Percentiles rank a stretch among this genome's conserved stretches.
phyloP scores from a whole-genome alignment of 2,797 vertebrate genomes.

The Enteromius thamalakanensis region DNA sequence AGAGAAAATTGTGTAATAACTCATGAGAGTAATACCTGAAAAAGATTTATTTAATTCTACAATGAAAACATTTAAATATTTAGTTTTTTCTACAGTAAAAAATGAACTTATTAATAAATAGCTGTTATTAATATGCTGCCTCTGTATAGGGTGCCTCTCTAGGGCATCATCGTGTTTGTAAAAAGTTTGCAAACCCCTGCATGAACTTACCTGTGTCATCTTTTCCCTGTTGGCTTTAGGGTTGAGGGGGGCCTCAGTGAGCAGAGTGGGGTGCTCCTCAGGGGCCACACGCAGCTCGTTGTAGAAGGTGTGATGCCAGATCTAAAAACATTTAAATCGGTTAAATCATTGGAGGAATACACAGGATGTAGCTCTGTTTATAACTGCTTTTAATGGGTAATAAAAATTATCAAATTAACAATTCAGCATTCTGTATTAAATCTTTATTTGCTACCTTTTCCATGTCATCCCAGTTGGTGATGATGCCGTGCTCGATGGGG shows the following conservation, averaged over 20 bases:
- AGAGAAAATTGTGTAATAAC: not conserved
- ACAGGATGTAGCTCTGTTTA: not conserved
- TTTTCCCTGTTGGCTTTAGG: slow-evolving; percentile 99
- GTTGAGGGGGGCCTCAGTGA: slow-evolving; percentile 97
- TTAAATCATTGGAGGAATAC: not conserved
- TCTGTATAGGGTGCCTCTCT: too few species aligned
- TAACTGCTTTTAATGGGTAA: not conserved
- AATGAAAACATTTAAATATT: not conserved
- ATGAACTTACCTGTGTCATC: slow-evolving; percentile 90
- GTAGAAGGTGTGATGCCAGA: slow-evolving; percentile 99
- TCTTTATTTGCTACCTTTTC: slow-evolving; percentile 83
- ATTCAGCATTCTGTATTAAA: not conserved
- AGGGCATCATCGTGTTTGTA: not conserved
- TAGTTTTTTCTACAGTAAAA: not conserved
- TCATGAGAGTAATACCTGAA: too few species aligned
- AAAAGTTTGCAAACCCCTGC: not conserved
- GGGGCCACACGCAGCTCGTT: slow-evolving; percentile 97
- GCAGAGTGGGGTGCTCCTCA: slow-evolving; percentile 96
- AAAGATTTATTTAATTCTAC: not conserved
- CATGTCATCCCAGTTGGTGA: slow-evolving; percentile 99
- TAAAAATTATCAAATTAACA: not conserved
- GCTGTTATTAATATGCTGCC: not conserved
- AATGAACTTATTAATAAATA: not conserved
- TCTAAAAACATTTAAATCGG: slow-evolving; percentile 70
- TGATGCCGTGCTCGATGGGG: slow-evolving; percentile 97